Base-by-base conservation (phyloP, 2,797 vertebrate species). In the Spinibarbus caldwelli region DNA sequence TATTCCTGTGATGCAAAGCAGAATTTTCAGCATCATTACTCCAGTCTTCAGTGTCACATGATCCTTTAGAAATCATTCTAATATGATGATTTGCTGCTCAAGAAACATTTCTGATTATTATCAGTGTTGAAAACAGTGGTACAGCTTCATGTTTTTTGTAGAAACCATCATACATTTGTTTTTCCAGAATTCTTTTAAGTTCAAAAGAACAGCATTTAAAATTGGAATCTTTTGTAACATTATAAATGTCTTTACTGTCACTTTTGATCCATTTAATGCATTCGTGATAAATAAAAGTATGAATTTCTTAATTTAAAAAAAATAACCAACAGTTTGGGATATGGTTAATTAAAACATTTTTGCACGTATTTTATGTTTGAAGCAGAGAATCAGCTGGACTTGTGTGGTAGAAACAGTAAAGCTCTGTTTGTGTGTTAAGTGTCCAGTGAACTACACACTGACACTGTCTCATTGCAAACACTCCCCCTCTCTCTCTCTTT, bases 401-500 rank as follows among this genome's bases (percentile, higher is more conserved):
- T 5, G 0, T 6, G 23, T 7, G 8, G 36, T 41, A 15, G n/a
- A 38, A 70, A 21, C 66, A 34, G 7, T 47, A 47, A 64, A 47
- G 19, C 38, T 45, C 21, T 36, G 64, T 34, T 73, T 71, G 68
- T 19, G 47, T 80, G 34, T 82, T 57, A 54, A 57, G 66, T 52
- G 80, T 49, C 34, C 26, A 31, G 36, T 82, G 80, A 29, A 34
- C 47, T 29, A 54, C 47, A 81, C 79, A 81, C 49, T 17, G 38
- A 72, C 47, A 57, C 67, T 19, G 80, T 45, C 80, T 82, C 68
- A 82, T 59, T 71, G 80, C 67, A 82, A 82, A 82, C 68, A 82
- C 82, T 23, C 62, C 57, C 43, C 49, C 43, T 70, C 26, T 31
- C 29, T 21, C 23, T 36, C 3, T 77, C 64, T 23, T 36, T 45